Base-by-base conservation (phyloP, 2,113 vertebrate genomes). In the cattle (Bos taurus) region DNA sequence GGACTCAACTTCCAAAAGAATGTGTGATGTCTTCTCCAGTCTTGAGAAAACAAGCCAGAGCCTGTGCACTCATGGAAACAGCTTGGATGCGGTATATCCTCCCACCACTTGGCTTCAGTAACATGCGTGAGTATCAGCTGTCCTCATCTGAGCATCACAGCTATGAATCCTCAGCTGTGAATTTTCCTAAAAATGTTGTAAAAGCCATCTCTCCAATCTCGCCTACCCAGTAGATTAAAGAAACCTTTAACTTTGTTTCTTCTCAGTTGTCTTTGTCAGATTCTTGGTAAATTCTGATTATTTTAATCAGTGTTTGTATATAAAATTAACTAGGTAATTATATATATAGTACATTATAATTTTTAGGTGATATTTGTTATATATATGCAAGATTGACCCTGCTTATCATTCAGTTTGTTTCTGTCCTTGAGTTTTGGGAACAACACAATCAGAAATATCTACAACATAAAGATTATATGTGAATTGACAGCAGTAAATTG, bases 1-100 rank as follows among this genome's bases (percentile, higher is more conserved):
- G 93, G 67, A 91, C 78, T 92, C 96, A 96, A 46, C 92, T 97
- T 97, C 28, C 90, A 84, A 93, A 93, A 96, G 59, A 95, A 97
- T 87, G 59, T 90, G 28, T 88, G 94, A 94, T 82, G 64, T 94
- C 90, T 97, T 94, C 89, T 90, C 59, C 60, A 95, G 64, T 40
- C 74, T 1, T 62, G 36, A 94, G 56, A 88, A 95, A 82, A 43
- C 33, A 43, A 14, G 71, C 60, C 90, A 95, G 86, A 95, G 52
- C 21, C 89, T 46, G 26, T 83, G 89, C 71, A 54, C 60, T 95
- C 19, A 33, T 19, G 28, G 36, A 88, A 78, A 56, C 3, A 6
- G 16, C 40, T 74, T 88, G 50, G 87, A 81, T 56, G 12, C 28
- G 57, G 16, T 7, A 6, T 5, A 88, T 80, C 88, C 78, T 94